Evolutionary conservation across 2,888 invertebrate species (phyloP).

Genomic region (Matsumyia berberina): DNA sequence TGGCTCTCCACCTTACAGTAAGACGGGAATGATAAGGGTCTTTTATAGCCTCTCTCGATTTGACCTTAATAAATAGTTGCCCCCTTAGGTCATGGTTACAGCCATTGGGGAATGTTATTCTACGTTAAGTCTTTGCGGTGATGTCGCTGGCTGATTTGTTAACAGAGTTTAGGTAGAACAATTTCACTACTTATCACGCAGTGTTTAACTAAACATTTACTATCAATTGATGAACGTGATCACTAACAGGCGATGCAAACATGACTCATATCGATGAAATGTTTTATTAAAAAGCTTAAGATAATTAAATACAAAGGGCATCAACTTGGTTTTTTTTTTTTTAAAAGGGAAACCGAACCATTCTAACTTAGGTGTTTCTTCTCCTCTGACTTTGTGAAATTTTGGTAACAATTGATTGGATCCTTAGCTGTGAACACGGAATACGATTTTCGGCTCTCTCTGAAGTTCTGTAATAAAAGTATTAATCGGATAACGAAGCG

Average conservation of each 20-base stretch:
- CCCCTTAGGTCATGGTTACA: no score
- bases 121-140: no score
- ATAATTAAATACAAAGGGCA: background rate
- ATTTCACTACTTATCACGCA: no score
- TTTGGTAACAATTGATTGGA: conserved; percentile 82
- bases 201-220: no score
- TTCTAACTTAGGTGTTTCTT: conserved; percentile 28
- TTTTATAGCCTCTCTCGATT: no score
- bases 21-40: no score
- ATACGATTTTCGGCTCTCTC: conserved; percentile 78
- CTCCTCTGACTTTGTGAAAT: conserved; percentile 69
- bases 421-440: conserved; percentile 80
- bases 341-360: background rate
- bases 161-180: no score
- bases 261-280: conserved; percentile 3
- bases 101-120: no score
- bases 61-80: no score
- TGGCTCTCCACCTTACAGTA: no score
- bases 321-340: background rate
- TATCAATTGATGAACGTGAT: conserved; percentile 3
- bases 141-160: no score
- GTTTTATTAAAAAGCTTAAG: conserved; percentile 2
- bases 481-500: conserved; percentile 75
- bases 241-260: background rate
- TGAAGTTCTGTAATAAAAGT: conserved; percentile 79